Conservation (phyloP, 37 sponge, comb jelly and placozoan genomes). For the Petrosia ficiformis region DNA sequence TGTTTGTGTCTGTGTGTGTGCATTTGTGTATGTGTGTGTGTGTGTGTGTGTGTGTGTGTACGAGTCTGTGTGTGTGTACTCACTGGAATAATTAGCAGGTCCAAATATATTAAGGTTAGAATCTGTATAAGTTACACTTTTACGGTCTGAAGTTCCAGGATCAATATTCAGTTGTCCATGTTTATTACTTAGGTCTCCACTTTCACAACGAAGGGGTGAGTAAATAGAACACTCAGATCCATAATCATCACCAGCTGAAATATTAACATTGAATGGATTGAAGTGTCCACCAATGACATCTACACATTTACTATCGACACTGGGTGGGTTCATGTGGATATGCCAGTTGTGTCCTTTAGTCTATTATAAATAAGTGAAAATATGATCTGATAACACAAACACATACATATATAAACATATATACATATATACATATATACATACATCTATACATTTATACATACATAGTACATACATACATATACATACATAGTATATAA, state of each 20-base stretch:
- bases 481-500: no score
- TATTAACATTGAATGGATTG: constrained; percentile 21
- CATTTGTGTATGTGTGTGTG: no score
- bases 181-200: constrained; percentile 20
- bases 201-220: constrained; percentile 20
- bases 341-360: constrained; percentile 42
- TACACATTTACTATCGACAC: neutral
- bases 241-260: neutral
- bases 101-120: constrained; percentile 2
- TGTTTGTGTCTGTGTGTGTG: no score
- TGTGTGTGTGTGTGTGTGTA: neutral
- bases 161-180: constrained; percentile 2
- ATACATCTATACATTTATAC: no score
- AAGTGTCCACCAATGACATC: constrained; percentile 31
- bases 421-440: no score
- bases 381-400: neutral
- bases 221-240: neutral
- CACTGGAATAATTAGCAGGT: neutral
- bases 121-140: neutral
- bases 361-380: neutral
- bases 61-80: no score
- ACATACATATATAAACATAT: neutral
- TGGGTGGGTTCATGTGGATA: constrained; percentile 10
- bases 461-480: no score
- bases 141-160: neutral